These are phyloP conservation scores for Zaprionus vittiger DNA, from an alignment of 1,140 invertebrate genomes.

Conservation along the genomic window DNA sequence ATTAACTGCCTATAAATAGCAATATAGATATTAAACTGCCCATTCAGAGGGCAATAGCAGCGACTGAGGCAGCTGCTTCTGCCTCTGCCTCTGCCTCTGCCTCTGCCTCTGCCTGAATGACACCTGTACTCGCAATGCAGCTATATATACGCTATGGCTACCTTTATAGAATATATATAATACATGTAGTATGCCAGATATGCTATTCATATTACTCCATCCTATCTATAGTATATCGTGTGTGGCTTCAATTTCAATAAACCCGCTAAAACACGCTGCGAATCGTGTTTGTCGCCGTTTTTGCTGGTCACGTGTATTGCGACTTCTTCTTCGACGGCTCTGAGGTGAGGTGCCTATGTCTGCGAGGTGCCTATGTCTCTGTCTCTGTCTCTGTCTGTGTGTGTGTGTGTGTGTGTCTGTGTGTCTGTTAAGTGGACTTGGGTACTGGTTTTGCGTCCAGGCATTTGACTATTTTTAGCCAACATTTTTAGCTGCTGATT, in stretches of 20 bases:
- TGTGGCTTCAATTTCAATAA: background rate
- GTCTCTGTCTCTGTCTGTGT: background rate
- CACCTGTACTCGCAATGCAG: conserved; percentile 17
- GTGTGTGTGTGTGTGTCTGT: conserved; percentile 15
- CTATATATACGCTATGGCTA: background rate
- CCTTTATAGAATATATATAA: background rate
- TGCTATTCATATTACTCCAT: background rate
- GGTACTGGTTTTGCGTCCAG: conserved; percentile 43
- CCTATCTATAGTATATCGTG: background rate
- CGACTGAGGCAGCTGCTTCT: conserved; percentile 21
- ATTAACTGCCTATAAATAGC: conserved; percentile 44
- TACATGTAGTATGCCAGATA: background rate
- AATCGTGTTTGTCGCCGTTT: conserved; percentile 11
- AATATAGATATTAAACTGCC: background rate
- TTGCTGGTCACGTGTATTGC: conserved; percentile 61
- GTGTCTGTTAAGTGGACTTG: conserved; percentile 33
- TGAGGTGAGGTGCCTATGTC: too few species aligned
- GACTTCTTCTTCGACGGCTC: background rate
- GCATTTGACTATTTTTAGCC: conserved; percentile 70
- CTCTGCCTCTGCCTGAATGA: conserved; percentile 24
- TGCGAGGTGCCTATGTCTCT: too few species aligned
- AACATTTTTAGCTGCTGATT: conserved; percentile 80
- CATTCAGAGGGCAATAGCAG: conserved; percentile 29
- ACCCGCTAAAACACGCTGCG: background rate
- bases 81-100: too few species aligned